Conservation (phyloP, 2,113 vertebrate genomes). For the Mus spicilegus region DNA sequence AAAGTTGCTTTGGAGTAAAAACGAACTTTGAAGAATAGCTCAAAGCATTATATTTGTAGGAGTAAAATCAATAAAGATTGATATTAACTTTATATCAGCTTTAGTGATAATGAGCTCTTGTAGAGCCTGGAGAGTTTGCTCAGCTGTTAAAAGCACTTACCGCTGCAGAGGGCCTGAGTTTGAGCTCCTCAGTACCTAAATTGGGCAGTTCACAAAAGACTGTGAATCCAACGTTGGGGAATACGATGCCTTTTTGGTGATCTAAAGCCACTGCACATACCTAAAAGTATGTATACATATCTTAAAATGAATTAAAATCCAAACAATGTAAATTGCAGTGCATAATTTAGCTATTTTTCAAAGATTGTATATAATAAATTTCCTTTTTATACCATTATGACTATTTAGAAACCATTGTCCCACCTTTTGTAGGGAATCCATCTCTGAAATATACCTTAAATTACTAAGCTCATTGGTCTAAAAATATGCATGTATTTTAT, state of each 20-base stretch:
- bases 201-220: neutral
- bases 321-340: neutral
- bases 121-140: neutral
- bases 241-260: neutral
- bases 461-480: neutral
- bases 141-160: neutral
- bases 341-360: constrained; percentile 48
- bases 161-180: neutral
- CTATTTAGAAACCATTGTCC: neutral
- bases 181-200: neutral
- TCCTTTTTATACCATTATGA: neutral
- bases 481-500: neutral
- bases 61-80: constrained; percentile 38
- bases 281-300: neutral
- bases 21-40: neutral
- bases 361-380: neutral
- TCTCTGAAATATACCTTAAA: constrained; percentile 39
- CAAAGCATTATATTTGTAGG: neutral
- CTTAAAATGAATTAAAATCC: neutral
- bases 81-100: neutral
- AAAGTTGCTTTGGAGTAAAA: constrained; percentile 18
- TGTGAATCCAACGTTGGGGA: neutral
- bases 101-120: neutral
- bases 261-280: neutral
- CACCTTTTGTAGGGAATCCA: neutral